Evolutionary conservation across 2,797 vertebrate species (phyloP).

Genomic region (Sebastes goodei): DNA sequence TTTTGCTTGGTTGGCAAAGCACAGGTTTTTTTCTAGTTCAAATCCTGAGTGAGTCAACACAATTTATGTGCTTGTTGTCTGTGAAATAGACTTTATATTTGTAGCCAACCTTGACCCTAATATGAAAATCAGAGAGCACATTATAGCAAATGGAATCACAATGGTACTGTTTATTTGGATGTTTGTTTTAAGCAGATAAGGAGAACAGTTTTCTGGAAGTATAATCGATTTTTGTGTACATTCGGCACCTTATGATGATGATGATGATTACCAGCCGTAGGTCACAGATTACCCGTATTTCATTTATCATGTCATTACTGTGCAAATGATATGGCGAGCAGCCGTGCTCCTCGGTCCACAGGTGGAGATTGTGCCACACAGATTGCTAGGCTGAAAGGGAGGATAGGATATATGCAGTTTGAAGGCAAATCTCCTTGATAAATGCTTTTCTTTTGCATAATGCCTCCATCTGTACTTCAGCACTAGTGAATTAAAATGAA

Average conservation of each 20-base stretch:
- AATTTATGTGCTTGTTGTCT: conserved; percentile 41
- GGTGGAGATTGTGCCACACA: conserved; percentile 1
- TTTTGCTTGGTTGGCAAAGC: conserved; percentile 13
- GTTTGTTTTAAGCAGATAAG: conserved; percentile 26
- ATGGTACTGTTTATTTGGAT: conserved; percentile 14
- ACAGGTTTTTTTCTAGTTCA: conserved; percentile 33
- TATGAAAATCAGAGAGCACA: conserved; percentile 15
- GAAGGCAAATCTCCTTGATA: conserved; percentile 17
- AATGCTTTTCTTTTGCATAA: conserved; percentile 5
- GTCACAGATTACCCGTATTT: conserved; percentile 20
- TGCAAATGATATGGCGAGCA: neutral
- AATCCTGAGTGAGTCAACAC: conserved; percentile 40
- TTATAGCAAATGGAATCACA: conserved; percentile 8
- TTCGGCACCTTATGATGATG: neutral
- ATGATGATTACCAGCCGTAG: conserved; percentile 8
- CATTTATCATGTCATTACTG: conserved; percentile 17
- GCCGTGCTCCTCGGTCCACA: neutral
- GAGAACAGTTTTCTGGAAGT: conserved; percentile 3
- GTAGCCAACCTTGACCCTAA: conserved; percentile 30
- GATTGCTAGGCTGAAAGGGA: conserved; percentile 9
- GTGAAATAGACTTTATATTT: conserved; percentile 36
- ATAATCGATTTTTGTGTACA: conserved; percentile 6
- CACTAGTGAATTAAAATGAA: neutral
- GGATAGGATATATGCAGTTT: conserved; percentile 26
- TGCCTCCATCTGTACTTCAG: conserved; percentile 8